A percentile compares a stretch with the other conserved stretches of the same genome.
Conservation (phyloP, 2,888 invertebrate species). For the Oscheius myriophilus region DNA sequence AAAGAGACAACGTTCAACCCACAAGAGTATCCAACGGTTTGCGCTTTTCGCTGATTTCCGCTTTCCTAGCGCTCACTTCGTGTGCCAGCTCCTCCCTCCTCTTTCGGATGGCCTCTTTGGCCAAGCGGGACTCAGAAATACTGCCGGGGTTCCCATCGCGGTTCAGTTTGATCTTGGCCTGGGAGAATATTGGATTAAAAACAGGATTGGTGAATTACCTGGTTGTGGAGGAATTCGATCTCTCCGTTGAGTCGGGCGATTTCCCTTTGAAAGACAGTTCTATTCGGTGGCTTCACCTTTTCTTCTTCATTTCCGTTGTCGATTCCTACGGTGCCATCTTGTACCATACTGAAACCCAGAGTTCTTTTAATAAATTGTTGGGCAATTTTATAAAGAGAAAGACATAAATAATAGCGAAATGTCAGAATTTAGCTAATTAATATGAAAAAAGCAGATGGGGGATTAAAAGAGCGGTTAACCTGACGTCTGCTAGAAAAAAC, state of each 20-base stretch:
- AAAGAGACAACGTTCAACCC: not conserved
- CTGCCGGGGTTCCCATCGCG: conserved; percentile 16
- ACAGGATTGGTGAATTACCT: conserved; percentile 29
- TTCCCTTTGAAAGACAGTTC: conserved; percentile 44
- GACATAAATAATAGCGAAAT: too few species aligned
- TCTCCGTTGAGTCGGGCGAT: conserved; percentile 40
- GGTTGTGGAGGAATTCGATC: conserved; percentile 31
- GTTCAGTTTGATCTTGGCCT: conserved; percentile 15
- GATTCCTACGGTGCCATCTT: conserved; percentile 21
- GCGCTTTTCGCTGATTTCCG: conserved; percentile 16
- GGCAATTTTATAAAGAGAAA: too few species aligned
- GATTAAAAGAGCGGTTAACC: too few species aligned
- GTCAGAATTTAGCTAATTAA: too few species aligned
- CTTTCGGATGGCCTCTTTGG: conserved; percentile 12
- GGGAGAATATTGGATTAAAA: not conserved
- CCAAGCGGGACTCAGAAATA: conserved; percentile 12
- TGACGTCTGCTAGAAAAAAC: too few species aligned
- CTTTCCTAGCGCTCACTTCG: conserved; percentile 26
- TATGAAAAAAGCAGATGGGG: too few species aligned
- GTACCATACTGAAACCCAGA: conserved; percentile 9
- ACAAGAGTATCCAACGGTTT: conserved; percentile 9
- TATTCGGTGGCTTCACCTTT: conserved; percentile 37
- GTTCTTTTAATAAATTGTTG: too few species aligned
- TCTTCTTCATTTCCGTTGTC: conserved; percentile 17
- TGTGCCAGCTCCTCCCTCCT: conserved; percentile 21